Conservation (phyloP, 1,140 invertebrate species). For the Drosophila burlai region DNA sequence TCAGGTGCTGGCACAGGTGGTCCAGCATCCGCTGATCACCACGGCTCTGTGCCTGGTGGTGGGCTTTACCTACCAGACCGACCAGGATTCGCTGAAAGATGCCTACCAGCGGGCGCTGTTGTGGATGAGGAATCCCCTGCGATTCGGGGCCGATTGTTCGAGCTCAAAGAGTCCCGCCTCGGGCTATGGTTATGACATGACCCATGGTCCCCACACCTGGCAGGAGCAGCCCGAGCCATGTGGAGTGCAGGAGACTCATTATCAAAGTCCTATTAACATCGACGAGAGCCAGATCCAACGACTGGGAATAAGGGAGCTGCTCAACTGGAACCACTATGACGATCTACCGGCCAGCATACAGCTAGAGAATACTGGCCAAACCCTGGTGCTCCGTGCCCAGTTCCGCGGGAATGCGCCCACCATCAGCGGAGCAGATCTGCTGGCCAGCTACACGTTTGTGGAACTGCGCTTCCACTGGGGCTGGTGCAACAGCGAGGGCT, state of each 20-base stretch:
- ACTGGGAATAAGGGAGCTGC: slow-evolving; percentile 69
- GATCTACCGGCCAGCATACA: slow-evolving; percentile 69
- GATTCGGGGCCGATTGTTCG: neutral
- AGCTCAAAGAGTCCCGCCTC: neutral
- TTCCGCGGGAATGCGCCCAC: slow-evolving; percentile 82
- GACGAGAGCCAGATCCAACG: slow-evolving; percentile 61
- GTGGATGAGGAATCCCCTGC: neutral
- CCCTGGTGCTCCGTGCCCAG: slow-evolving; percentile 79
- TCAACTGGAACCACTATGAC: slow-evolving; percentile 82
- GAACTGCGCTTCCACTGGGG: slow-evolving; percentile 87
- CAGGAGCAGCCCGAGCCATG: slow-evolving; percentile 6
- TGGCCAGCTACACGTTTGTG: slow-evolving; percentile 85
- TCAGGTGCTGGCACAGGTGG: slow-evolving; percentile 39
- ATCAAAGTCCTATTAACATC: slow-evolving; percentile 85
- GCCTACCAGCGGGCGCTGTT: neutral
- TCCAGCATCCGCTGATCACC: slow-evolving; percentile 60
- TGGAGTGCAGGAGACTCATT: slow-evolving; percentile 59
- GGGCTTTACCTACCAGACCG: slow-evolving; percentile 33
- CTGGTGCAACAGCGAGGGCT: slow-evolving; percentile 86
- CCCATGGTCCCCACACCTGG: slow-evolving; percentile 85
- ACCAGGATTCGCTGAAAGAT: slow-evolving; percentile 38
- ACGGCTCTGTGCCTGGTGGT: slow-evolving; percentile 36
- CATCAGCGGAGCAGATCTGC: slow-evolving; percentile 86
- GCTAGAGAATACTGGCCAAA: slow-evolving; percentile 77
- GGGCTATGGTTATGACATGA: slow-evolving; percentile 34